Base-by-base conservation (phyloP, 2,888 invertebrate species). In the Agonopterix heracliana region DNA sequence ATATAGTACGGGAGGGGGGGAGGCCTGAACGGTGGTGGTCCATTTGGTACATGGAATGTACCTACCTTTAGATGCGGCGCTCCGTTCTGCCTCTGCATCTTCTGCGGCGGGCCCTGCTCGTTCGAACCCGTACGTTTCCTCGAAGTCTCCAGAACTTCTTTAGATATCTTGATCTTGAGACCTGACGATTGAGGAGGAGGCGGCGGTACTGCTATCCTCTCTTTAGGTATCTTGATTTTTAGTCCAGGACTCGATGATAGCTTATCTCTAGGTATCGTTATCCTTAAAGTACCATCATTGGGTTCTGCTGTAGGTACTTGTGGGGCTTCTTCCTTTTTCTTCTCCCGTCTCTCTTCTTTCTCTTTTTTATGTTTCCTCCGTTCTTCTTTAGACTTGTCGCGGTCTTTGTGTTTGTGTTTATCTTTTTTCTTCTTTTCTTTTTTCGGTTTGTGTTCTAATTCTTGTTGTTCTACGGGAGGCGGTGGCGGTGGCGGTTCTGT, bases 201-300 rank as follows among this genome's bases (percentile, higher is more conserved):
- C 56, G 77, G 86, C 46, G 86, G 91, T 45, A 88, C 89, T 59
- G 92, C 92, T 41, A 95, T 76, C 46, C 93, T 86, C 56, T 95
- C 94, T 68, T 94, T 95, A 0, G 94, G 93, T 47, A 96, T 96
- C 76, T 95, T 96, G 45, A 96, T 94, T 75, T 95, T 95, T 44
- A 96, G 71, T 0, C 93, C 92, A 0, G 89, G 84, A 47, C 80
- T 81, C 0, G 85, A 61, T 0, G 81, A 75, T 1, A 86, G 49
- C 51, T 85, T 87, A 1, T 89, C 89, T 10, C 84, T 57, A 0
- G 88, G 88, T 50, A 89, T 88, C 0, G 88, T 89, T 61, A 89
- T 88, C 51, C 78, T 63, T 1, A 87, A 41, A 5, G 79, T 62
- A 0, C 81, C 84, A 38, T 85, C 84, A 8, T 61, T 61, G 1